A percentile compares a stretch with the other conserved stretches of the same genome.
These are phyloP conservation scores for Alectura lathami DNA, from an alignment of 2,113 vertebrate species.

Conservation along the genomic window DNA sequence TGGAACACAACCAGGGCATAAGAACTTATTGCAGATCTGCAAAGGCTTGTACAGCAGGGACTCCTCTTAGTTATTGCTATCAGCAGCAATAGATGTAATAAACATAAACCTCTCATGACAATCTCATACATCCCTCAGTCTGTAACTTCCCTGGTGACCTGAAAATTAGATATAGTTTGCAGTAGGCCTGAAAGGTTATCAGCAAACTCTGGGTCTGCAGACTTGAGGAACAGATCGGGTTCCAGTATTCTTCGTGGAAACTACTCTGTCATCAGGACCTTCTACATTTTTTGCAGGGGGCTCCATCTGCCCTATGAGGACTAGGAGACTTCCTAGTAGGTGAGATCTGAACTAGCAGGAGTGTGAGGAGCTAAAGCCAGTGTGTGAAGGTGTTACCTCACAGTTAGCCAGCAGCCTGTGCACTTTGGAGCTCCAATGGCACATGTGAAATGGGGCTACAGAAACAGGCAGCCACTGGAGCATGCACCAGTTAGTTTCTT, in stretches of 20 bases:
- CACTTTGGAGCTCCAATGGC: neutral
- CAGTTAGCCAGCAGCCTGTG: neutral
- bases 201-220: neutral
- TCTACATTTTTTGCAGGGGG: neutral
- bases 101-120: slow-evolving; percentile 28
- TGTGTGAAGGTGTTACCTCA: neutral
- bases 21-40: slow-evolving; percentile 53
- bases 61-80: slow-evolving; percentile 48
- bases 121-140: slow-evolving; percentile 7
- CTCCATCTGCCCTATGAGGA: neutral
- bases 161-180: slow-evolving; percentile 19
- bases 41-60: slow-evolving; percentile 19
- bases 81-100: slow-evolving; percentile 56
- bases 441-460: neutral
- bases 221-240: neutral
- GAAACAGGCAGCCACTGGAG: neutral
- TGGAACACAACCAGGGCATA: slow-evolving; percentile 3
- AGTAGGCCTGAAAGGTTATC: neutral
- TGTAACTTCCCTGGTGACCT: neutral
- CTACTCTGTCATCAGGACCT: neutral
- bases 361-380: neutral
- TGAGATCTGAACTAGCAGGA: neutral
- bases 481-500: neutral
- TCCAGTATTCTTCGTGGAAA: neutral
- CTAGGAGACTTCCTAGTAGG: neutral